A percentile compares a stretch with the other conserved stretches of the same genome.
These are phyloP conservation scores for Calephelis perditalis DNA, from an alignment of 2,888 invertebrate genomes.

Conservation along the genomic window DNA sequence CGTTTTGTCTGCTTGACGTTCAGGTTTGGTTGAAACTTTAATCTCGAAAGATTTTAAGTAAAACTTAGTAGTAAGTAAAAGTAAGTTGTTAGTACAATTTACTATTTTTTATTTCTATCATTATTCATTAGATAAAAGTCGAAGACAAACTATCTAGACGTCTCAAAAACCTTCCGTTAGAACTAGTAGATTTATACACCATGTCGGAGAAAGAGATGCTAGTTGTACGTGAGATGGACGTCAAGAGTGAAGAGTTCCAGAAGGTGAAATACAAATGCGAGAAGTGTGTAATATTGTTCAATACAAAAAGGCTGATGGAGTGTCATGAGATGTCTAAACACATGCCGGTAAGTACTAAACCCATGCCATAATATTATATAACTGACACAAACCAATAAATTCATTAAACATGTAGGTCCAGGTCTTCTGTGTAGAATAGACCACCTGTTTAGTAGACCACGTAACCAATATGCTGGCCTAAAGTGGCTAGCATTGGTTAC, in stretches of 20 bases:
- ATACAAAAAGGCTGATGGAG: constrained; percentile 45
- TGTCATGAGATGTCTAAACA: constrained; percentile 55
- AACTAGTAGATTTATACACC: constrained; percentile 46
- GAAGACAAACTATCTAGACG: constrained; percentile 16
- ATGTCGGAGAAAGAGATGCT: constrained; percentile 60
- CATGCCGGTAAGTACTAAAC: constrained; percentile 38
- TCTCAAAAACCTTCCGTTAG: constrained; percentile 51
- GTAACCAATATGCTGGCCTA: too few relatives aligned
- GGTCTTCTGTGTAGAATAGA: too few relatives aligned
- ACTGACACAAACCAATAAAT: too few relatives aligned
- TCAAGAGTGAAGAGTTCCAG: constrained; percentile 42
- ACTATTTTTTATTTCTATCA: neutral
- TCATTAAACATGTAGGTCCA: too few relatives aligned
- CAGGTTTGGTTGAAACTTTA: too few relatives aligned
- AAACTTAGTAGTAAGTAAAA: too few relatives aligned
- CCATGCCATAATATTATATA: too few relatives aligned
- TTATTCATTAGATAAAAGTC: neutral
- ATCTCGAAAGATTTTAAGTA: too few relatives aligned
- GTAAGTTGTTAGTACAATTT: neutral
- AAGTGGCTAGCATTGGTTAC: too few relatives aligned
- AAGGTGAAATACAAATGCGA: constrained; percentile 46
- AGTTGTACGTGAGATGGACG: constrained; percentile 41
- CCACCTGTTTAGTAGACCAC: too few relatives aligned
- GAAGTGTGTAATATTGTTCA: constrained; percentile 50
- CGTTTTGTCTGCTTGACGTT: too few relatives aligned